Conservation (phyloP, 2,888 invertebrate species). For the Autographa pulchrina region DNA sequence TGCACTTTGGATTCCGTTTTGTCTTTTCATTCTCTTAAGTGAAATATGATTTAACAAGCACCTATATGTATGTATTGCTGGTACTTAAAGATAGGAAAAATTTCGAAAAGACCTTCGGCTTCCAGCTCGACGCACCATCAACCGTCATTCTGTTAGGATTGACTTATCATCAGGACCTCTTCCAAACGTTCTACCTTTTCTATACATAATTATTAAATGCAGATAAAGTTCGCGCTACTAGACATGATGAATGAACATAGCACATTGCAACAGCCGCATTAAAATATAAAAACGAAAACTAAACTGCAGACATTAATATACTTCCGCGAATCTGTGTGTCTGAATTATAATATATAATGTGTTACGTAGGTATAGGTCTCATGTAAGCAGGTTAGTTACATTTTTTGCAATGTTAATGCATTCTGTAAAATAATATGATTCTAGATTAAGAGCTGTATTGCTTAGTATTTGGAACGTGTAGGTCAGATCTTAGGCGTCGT, state of each 20-base stretch:
- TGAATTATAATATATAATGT: slow-evolving; percentile 30
- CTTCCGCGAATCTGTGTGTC: slow-evolving; percentile 35
- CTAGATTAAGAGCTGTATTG: no score
- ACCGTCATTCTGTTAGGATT: no score
- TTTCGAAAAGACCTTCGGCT: no score
- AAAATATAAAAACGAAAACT: slow-evolving; percentile 26
- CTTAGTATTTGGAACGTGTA: no score
- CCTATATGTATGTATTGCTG: no score
- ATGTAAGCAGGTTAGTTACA: not conserved
- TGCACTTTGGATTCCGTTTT: no score
- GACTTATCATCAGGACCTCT: not conserved
- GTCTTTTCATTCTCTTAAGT: no score
- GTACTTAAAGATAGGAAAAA: no score
- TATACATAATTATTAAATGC: not conserved
- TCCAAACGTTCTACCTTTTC: not conserved
- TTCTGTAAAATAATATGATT: no score
- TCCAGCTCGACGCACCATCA: no score
- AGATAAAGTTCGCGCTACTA: not conserved
- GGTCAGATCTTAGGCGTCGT: no score
- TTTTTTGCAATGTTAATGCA: not conserved
- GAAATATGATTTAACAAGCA: no score
- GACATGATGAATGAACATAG: not conserved
- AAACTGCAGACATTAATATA: slow-evolving; percentile 54
- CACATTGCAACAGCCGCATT: slow-evolving; percentile 7
- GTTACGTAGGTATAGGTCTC: not conserved